phyloP scores from a whole-genome alignment of 2,113 vertebrate genomes.

The Elachura formosa region DNA sequence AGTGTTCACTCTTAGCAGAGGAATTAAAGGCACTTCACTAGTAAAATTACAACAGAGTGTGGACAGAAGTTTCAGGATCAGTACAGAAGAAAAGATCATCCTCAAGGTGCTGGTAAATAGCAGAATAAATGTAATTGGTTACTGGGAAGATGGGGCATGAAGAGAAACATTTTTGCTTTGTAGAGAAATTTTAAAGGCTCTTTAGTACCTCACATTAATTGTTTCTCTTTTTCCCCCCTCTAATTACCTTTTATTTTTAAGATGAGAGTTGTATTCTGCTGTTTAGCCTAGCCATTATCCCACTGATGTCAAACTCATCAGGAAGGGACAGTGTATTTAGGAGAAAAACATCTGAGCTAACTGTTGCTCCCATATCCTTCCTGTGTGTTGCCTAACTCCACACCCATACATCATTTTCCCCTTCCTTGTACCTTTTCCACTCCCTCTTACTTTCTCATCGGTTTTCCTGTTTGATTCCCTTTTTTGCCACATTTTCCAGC shows the following conservation, averaged over 20 bases:
- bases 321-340: neutral
- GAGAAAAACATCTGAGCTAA: neutral
- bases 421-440: neutral
- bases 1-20: neutral
- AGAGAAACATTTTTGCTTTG: neutral
- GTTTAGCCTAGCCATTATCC: neutral
- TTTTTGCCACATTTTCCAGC: neutral
- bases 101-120: neutral
- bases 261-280: neutral
- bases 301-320: neutral
- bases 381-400: neutral
- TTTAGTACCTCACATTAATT: neutral
- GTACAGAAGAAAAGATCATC: neutral
- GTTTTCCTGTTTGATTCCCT: neutral
- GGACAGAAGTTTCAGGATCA: neutral
- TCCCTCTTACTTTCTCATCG: neutral
- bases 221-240: neutral
- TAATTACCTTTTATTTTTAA: neutral
- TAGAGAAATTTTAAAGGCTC: neutral
- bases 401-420: neutral
- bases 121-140: neutral
- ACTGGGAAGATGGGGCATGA: accelerated
- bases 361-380: neutral
- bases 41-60: neutral
- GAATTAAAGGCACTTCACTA: neutral